phyloP scores from a whole-genome alignment of 2,113 vertebrate genomes.

The Antechinus stuartii region DNA sequence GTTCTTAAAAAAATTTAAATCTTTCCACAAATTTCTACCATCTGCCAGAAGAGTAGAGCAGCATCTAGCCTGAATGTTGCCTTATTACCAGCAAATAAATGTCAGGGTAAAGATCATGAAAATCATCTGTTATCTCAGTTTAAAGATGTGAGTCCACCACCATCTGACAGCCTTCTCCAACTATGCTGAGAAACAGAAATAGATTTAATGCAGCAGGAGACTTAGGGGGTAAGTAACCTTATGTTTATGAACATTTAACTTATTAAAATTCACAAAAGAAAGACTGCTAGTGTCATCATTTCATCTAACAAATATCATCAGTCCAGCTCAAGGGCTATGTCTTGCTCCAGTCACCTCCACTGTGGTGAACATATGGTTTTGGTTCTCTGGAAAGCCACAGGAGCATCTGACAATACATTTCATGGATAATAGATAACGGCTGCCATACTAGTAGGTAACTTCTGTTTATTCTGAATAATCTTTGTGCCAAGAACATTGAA shows the following conservation, averaged over 20 bases:
- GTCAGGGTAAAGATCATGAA: slow-evolving; percentile 59
- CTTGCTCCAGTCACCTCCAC: slow-evolving; percentile 54
- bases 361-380: slow-evolving; percentile 73
- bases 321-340: slow-evolving; percentile 64
- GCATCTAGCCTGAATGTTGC: slow-evolving; percentile 24
- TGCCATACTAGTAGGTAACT: slow-evolving; percentile 69
- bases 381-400: slow-evolving; percentile 66
- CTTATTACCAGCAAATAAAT: slow-evolving; percentile 67
- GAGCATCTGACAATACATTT: slow-evolving; percentile 68
- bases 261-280: slow-evolving; percentile 74
- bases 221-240: slow-evolving; percentile 60
- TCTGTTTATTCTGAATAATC: slow-evolving; percentile 56
- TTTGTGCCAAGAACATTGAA: slow-evolving; percentile 62
- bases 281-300: slow-evolving; percentile 73
- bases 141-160: slow-evolving; percentile 18
- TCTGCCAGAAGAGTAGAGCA: slow-evolving; percentile 55
- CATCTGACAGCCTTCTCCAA: slow-evolving; percentile 38
- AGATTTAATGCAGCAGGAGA: slow-evolving; percentile 34
- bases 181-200: slow-evolving; percentile 52
- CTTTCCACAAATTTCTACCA: slow-evolving; percentile 65
- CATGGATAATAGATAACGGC: slow-evolving; percentile 78
- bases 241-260: slow-evolving; percentile 71
- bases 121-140: slow-evolving; percentile 63
- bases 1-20: not conserved
- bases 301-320: slow-evolving; percentile 66